Evolutionary conservation across 2,888 invertebrate species (phyloP).

Genomic region (Amblyjoppa fuscipennis): DNA sequence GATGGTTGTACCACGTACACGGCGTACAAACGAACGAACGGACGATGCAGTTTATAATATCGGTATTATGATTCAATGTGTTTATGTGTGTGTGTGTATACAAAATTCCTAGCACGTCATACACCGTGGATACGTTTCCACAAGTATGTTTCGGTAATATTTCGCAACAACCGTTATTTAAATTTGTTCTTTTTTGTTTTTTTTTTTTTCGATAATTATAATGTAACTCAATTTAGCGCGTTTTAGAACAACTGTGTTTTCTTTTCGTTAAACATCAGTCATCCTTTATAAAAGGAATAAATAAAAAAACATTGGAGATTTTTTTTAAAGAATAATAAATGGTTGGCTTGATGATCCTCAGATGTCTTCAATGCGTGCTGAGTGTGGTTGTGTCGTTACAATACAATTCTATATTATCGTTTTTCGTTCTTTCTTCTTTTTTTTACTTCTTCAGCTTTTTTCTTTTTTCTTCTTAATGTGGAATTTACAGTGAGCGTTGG

Average conservation of each 20-base stretch:
- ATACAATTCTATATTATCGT: conserved; percentile 80
- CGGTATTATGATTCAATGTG: conserved; percentile 73
- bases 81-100: conserved; percentile 69
- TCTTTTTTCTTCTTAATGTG: conserved; percentile 81
- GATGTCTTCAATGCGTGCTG: conserved; percentile 96
- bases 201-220: conserved; percentile 35
- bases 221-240: conserved; percentile 77
- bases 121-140: conserved; percentile 79
- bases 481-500: conserved; percentile 85
- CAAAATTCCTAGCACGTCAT: conserved; percentile 81
- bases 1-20: conserved; percentile 51
- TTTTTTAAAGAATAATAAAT: conserved; percentile 80
- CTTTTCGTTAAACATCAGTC: conserved; percentile 80
- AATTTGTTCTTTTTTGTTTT: conserved; percentile 18
- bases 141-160: conserved; percentile 71
- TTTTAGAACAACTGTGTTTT: conserved; percentile 79
- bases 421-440: conserved; percentile 76
- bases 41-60: conserved; percentile 78
- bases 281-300: conserved; percentile 82
- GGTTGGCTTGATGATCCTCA: conserved; percentile 90
- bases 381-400: conserved; percentile 89
- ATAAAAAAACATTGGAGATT: conserved; percentile 80
- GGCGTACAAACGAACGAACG: conserved; percentile 72
- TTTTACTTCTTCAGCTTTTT: conserved; percentile 68
- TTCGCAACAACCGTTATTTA: conserved; percentile 73